Conservation (phyloP, 2,888 invertebrate genomes). For the Rhagonycha fulva region DNA sequence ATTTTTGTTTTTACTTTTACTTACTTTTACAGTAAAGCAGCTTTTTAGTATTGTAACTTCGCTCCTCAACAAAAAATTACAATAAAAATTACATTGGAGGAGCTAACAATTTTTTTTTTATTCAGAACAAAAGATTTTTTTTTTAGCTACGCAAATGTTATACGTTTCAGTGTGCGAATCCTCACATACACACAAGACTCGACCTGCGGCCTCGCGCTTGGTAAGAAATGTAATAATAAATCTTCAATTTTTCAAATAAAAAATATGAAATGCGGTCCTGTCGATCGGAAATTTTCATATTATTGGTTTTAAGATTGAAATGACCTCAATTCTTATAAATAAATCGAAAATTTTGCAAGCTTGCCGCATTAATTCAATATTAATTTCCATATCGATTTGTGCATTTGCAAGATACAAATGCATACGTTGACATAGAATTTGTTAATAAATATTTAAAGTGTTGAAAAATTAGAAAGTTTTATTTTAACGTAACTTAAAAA, state of each 20-base stretch:
- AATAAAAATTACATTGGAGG: no score
- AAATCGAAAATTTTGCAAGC: not conserved
- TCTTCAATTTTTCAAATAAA: not conserved
- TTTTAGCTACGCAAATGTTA: no score
- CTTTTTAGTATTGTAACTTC: no score
- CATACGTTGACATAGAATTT: not conserved
- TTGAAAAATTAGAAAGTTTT: not conserved
- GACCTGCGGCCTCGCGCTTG: no score
- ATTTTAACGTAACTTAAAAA: not conserved
- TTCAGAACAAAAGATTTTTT: no score
- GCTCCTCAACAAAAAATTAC: no score
- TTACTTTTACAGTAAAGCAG: no score
- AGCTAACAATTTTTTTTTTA: no score
- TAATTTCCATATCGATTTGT: not conserved
- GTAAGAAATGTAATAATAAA: no score
- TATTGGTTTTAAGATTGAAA: not conserved
- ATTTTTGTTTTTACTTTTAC: no score
- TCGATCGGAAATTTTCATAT: not conserved
- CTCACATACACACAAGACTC: no score
- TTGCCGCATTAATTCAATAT: not conserved
- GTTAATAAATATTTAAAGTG: not conserved
- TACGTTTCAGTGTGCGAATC: no score
- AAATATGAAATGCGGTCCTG: not conserved
- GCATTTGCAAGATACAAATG: not conserved
- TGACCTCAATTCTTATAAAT: not conserved